phyloP scores from a whole-genome alignment of 2,797 vertebrate genomes.

The Falco berigora region DNA sequence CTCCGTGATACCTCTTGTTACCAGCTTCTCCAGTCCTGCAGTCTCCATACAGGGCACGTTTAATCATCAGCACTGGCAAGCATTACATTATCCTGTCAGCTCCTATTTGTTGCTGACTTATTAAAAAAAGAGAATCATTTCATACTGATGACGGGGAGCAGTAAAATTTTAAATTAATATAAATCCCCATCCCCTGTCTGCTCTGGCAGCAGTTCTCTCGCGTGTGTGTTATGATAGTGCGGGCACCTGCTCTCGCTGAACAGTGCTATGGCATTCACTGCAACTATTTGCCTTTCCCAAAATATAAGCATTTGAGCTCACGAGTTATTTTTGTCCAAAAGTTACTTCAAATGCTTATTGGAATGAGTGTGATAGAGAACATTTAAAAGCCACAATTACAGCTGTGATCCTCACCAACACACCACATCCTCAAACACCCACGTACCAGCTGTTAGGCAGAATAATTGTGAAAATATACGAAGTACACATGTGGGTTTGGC shows the following conservation, averaged over 20 bases:
- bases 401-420: not conserved
- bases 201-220: not conserved
- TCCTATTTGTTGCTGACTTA: not conserved
- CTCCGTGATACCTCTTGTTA: accelerated
- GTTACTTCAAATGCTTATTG: not conserved
- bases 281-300: not conserved
- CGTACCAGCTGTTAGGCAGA: not conserved
- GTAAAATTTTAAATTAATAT: not conserved
- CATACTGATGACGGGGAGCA: accelerated
- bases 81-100: not conserved
- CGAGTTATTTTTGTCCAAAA: not conserved
- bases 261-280: not conserved
- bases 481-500: not conserved
- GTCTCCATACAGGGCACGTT: not conserved
- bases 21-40: not conserved
- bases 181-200: not conserved
- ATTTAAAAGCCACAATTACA: not conserved
- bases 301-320: not conserved
- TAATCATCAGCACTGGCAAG: not conserved
- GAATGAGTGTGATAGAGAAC: not conserved
- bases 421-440: not conserved
- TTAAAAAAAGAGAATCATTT: not conserved
- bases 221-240: accelerated
- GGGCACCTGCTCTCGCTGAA: not conserved
- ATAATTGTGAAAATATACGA: not conserved